Base-by-base conservation (phyloP, 2,113 vertebrate genomes). In the Osmerus mordax region DNA sequence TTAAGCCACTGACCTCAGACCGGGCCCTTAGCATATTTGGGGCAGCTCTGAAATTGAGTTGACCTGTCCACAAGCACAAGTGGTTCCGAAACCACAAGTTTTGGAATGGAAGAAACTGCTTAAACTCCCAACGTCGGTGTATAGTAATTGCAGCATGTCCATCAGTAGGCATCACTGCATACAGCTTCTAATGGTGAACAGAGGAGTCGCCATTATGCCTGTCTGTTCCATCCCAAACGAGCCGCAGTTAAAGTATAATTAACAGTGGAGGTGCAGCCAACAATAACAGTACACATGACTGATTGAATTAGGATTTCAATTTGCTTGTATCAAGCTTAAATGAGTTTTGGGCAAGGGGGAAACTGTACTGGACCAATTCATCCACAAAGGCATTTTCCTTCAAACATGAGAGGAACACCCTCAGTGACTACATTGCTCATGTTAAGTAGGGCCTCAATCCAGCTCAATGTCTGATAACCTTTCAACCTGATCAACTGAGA, bases 111-210 rank as follows among this genome's bases (percentile, higher is more conserved):
- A 81, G 82, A 84, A 84, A 81, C 67, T 65, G 74, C 21, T 14
- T 63, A 80, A 72, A 73, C 16, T 32, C 78, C 60, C 52, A 15
- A 75, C 73, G 85, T 83, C 76, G 71, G 73, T 60, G 80, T 52
- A 81, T 58, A 74, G 78, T 80, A 90, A 91, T 91, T 91, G 91
- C 88, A 89, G 87, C 80, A 84, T 67, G 87, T 92, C 88, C 83
- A 79, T 90, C 88, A 84, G 78, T 12, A 54, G 76, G 81, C 64
- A 72, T 69, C 74, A 71, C 78, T 81, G 65, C 74, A 47, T 47
- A 75, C 75, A 79, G 67, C 13, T 53, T 71, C 65, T 75, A 70
- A 66, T 58, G 53, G 65, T 84, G 82, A 86, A 74, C 83, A 47
- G 60, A 28, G 60, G 14, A 14, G 2, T 14, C 4, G 60, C 21